Percentiles rank a stretch among this genome's conserved stretches.
These are phyloP conservation scores for Drosophila kambysellisi DNA, from an alignment of 2,888 invertebrate species.

Conservation along the genomic window DNA sequence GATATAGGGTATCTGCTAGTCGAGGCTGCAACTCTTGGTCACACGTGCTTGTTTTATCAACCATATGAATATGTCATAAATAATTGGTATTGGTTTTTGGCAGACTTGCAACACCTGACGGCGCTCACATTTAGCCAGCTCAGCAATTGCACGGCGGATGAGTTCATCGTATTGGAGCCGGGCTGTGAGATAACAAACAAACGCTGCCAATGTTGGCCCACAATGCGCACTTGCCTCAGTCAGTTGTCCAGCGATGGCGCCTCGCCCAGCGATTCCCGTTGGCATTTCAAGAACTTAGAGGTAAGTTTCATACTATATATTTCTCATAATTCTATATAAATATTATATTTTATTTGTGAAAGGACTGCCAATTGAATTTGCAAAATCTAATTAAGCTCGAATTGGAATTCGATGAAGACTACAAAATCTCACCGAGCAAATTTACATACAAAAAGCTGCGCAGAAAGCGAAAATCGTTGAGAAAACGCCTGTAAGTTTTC, in stretches of 20 bases:
- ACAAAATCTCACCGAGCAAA: slow-evolving; percentile 84
- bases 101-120: slow-evolving; percentile 82
- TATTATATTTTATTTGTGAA: background rate
- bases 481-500: slow-evolving; percentile 81
- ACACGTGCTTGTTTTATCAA: background rate
- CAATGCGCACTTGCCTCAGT: slow-evolving; percentile 83
- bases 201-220: slow-evolving; percentile 85
- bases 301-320: slow-evolving; percentile 52
- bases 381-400: slow-evolving; percentile 85
- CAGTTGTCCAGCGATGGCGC: slow-evolving; percentile 71
- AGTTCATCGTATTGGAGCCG: slow-evolving; percentile 83
- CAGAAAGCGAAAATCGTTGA: slow-evolving; percentile 83
- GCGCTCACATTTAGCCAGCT: slow-evolving; percentile 70
- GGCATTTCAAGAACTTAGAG: slow-evolving; percentile 85
- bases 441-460: slow-evolving; percentile 84
- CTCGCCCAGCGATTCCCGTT: slow-evolving; percentile 82
- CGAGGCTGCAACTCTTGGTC: background rate
- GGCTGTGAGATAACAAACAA: slow-evolving; percentile 85
- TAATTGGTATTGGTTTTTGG: slow-evolving; percentile 15
- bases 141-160: slow-evolving; percentile 83
- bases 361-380: slow-evolving; percentile 85
- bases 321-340: background rate
- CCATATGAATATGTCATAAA: slow-evolving; percentile 1
- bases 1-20: slow-evolving; percentile 1
- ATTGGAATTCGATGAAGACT: slow-evolving; percentile 85